Evolutionary conservation across 2,888 invertebrate genomes (phyloP), one percentile per base, ranked within the genome.

Genomic region (Hymenopus coronatus): DNA sequence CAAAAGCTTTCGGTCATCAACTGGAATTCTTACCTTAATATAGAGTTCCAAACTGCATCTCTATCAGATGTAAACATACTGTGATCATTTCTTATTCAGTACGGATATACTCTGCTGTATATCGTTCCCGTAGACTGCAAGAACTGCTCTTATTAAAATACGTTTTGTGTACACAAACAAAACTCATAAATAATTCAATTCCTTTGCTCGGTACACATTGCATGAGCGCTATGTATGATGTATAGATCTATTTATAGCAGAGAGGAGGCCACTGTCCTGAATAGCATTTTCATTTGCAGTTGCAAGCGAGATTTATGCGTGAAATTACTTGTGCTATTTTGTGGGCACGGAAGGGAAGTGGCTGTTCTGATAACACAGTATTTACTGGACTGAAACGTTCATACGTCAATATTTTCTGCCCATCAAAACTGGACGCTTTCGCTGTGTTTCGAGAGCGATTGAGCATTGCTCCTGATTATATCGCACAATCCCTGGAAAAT

Each of bases 261-360:
- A 70, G 54, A 70, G 54, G 54, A 70, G 20, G 54, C 54, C 54
- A 3, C 84, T 12, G 30, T 33, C 84, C 30, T 84, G 84, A 84
- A 84, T 40, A 33, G 84, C 33, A 84, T 33, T 84, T 33, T 33
- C 84, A 84, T 84, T 84, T 84, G 25, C 84, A 84, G 30, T 33
- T 84, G 33, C 84, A 84, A 25, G 40, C 9, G 84, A 33, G 33
- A 84, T 84, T 84, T 84, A 33, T 84, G 84, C 33, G 33, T 20
- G 33, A 84, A 84, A 84, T 84, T 84, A 84, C 84, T 84, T 84
- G 33, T 33, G 33, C 84, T 84, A 33, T 33, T 84, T 84, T 84
- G 84, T 84, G 54, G 54, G 54, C 54, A 70, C 20, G 25, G 54
- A 70, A 70, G 54, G 54, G 54, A 70, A 70, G 54, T 70, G 54